phyloP scores from a whole-genome alignment of 2,113 vertebrate species.

The Erythrocebus patas region DNA sequence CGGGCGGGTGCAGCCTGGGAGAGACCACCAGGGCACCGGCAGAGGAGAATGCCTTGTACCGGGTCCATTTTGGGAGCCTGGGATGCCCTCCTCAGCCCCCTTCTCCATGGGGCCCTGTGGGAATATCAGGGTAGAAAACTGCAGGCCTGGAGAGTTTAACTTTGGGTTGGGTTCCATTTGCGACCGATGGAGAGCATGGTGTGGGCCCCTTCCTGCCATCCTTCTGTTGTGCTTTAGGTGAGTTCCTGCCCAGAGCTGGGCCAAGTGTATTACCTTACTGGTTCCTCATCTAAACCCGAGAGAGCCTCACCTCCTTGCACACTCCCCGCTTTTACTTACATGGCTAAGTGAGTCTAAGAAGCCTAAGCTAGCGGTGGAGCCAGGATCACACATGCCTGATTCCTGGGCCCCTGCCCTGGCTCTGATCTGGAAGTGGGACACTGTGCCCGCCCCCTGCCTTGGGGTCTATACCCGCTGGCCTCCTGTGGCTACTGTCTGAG shows the following conservation, averaged over 20 bases:
- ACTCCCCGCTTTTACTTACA: rapidly evolving
- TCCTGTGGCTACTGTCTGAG: not conserved
- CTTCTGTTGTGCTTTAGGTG: not conserved
- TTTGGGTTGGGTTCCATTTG: not conserved
- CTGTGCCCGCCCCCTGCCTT: not conserved
- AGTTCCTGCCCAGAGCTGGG: not conserved
- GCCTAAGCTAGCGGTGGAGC: no score
- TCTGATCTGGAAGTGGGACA: not conserved
- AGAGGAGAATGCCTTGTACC: not conserved
- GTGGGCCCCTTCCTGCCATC: rapidly evolving
- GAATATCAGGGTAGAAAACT: not conserved
- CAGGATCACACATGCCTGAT: no score
- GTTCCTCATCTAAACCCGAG: no score
- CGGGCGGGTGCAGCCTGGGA: not conserved
- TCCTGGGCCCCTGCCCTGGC: not conserved
- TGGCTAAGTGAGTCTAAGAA: not conserved
- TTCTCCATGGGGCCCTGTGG: not conserved
- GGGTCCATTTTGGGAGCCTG: not conserved
- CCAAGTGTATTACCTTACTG: no score
- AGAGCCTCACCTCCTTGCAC: not conserved
- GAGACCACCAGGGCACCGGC: not conserved
- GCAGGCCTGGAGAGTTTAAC: not conserved
- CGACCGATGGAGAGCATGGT: not conserved
- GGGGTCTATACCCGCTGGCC: no score
- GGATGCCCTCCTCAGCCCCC: not conserved